A percentile compares a stretch with the other conserved stretches of the same genome.
These are phyloP conservation scores for Tryphoninae sp. DNA, from an alignment of 2,888 invertebrate species.

Conservation along the genomic window DNA sequence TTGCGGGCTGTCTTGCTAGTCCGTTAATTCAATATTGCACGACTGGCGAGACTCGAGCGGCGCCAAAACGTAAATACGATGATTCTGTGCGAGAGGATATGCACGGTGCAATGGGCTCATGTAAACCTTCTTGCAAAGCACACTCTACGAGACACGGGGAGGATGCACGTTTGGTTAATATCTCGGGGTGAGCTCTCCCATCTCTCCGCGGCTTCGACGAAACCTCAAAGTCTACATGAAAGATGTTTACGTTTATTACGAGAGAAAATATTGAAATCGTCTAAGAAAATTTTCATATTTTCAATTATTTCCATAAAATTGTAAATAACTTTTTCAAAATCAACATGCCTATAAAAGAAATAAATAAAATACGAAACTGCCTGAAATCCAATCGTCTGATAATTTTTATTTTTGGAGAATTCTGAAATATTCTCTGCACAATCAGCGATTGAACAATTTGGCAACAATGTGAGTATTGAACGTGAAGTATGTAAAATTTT, in stretches of 20 bases:
- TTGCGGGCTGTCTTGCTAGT: slow-evolving; percentile 67
- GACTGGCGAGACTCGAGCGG: slow-evolving; percentile 49
- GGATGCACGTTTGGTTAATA: slow-evolving; percentile 11
- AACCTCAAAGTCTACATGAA: slow-evolving; percentile 35
- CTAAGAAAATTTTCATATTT: neutral
- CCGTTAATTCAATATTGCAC: slow-evolving; percentile 68
- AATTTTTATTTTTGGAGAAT: neutral
- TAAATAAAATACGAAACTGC: neutral
- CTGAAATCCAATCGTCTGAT: neutral
- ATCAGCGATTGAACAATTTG: slow-evolving; percentile 12
- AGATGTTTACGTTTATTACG: neutral
- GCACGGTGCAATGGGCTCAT: slow-evolving; percentile 17
- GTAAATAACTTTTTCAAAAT: neutral
- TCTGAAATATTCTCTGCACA: neutral
- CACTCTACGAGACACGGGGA: slow-evolving; percentile 14
- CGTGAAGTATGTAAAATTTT: slow-evolving; percentile 40
- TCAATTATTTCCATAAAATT: neutral
- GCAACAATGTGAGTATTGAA: slow-evolving; percentile 15
- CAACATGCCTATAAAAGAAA: neutral
- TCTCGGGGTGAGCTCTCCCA: neutral
- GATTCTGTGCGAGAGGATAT: slow-evolving; percentile 22
- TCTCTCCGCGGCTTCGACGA: slow-evolving; percentile 1
- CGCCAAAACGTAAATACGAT: slow-evolving; percentile 68
- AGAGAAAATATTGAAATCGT: slow-evolving; percentile 18
- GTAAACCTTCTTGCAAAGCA: slow-evolving; percentile 45